Conservation (phyloP, 2,113 vertebrate genomes). For the Ammodytes marinus region DNA sequence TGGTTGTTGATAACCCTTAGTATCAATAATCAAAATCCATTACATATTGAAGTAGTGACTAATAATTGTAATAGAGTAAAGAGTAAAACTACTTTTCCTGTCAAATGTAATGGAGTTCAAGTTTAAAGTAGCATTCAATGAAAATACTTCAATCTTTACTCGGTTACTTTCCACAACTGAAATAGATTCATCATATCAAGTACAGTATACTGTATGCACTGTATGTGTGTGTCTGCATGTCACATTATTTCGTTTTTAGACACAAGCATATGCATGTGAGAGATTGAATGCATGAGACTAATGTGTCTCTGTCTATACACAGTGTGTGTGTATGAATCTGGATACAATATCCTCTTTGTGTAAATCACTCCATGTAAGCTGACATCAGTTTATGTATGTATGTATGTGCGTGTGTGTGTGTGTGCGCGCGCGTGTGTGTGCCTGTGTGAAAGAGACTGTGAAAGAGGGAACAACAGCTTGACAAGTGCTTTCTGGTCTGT, state of each 20-base stretch:
- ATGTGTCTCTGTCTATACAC: background rate
- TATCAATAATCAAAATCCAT: background rate
- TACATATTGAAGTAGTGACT: background rate
- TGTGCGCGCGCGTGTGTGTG: slow-evolving; percentile 17
- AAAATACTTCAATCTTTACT: background rate
- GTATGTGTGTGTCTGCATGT: background rate
- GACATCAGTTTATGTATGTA: slow-evolving; percentile 7
- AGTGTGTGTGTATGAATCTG: background rate
- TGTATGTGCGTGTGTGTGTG: background rate
- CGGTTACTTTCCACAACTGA: background rate
- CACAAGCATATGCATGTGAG: slow-evolving; percentile 1
- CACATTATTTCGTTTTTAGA: background rate
- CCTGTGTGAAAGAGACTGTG: slow-evolving; percentile 36
- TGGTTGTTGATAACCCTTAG: background rate
- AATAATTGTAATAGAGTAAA: background rate
- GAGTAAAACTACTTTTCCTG: too few species aligned
- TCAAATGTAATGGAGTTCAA: slow-evolving; percentile 3
- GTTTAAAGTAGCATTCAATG: background rate
- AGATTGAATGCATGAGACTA: slow-evolving; percentile 23
- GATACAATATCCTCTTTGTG: slow-evolving; percentile 30
- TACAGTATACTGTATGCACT: background rate
- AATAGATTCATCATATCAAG: background rate
- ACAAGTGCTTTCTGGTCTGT: slow-evolving; percentile 76
- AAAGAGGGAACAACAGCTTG: slow-evolving; percentile 76
- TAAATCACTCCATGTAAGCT: slow-evolving; percentile 31